Evolutionary conservation across 2,888 invertebrate genomes (phyloP), one percentile per base, ranked within the genome.

Genomic region (Harmothoe impar): DNA sequence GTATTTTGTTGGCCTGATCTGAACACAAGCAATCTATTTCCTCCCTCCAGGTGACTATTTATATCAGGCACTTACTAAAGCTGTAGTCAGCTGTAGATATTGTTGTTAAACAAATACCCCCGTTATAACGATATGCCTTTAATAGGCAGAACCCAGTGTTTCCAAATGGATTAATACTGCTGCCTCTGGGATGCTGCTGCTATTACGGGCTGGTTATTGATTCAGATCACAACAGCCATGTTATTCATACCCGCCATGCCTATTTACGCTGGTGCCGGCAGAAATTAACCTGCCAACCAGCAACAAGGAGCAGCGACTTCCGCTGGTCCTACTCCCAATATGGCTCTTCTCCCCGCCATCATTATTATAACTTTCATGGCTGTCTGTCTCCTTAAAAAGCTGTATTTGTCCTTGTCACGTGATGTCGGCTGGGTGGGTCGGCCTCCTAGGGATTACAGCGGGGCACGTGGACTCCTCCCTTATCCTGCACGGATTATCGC

Each of bases 321-420:
- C 43, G 43, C 43, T 43, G 43, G 43, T 43, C 10, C 43, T 43
- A 43, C 10, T 43, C 43, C 43, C 3, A 43, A 43, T 43, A 43
- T 7, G 43, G 43, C 5, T 43, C 3, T 3, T 43, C 10, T 43
- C 43, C 43, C n/a, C 62, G 62, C 62, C 62, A 20, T n/a, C 3
- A 62, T 62, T 62, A 62, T 62, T 62, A 62, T 62, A 62, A 62
- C 62, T n/a, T 62, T 62, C 62, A 62, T 62, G 62, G 62, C 20
- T 62, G 62, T 62, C 62, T 62, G 62, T n/a, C 20, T 15, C 3
- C n/a, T 62, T 72, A 29, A 72, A 72, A 72, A 72, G 31, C 17
- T 15, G 15, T 72, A 29, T 72, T 72, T 72, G 25, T 72, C 31
- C 5, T 72, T 72, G 25, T 29, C 72, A 17, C 25, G 72, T 25